Conservation (phyloP, 2,113 vertebrate genomes). For the Osmerus eperlanus region DNA sequence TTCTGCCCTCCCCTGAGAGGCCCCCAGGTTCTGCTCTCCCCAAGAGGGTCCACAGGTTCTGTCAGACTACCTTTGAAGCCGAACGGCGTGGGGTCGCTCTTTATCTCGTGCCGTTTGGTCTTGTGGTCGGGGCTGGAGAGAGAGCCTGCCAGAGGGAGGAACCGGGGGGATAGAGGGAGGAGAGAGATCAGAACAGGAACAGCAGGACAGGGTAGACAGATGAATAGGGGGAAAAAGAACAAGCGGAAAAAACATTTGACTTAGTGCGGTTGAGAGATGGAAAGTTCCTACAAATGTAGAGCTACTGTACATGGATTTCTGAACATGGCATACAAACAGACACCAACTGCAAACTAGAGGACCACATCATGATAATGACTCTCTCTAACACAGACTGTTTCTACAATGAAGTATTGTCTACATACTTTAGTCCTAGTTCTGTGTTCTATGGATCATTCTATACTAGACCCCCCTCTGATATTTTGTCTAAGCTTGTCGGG, state of each 20-base stretch:
- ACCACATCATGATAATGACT: too few relatives aligned
- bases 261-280: too few relatives aligned
- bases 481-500: conserved; percentile 21
- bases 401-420: too few relatives aligned
- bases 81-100: conserved; percentile 95
- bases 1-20: too few relatives aligned
- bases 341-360: too few relatives aligned
- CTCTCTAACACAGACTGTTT: too few relatives aligned
- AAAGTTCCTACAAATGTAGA: too few relatives aligned
- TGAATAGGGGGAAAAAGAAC: not conserved
- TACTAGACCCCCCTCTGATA: not conserved
- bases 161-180: conserved; percentile 48
- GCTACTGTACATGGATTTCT: too few relatives aligned
- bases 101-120: conserved; percentile 89
- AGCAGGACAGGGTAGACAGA: not conserved
- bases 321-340: too few relatives aligned
- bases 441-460: too few relatives aligned
- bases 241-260: too few relatives aligned
- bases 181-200: conserved; percentile 29
- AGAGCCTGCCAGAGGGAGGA: conserved; percentile 77
- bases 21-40: not conserved
- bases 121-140: conserved; percentile 94
- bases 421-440: too few relatives aligned
- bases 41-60: not conserved
- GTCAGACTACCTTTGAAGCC: conserved; percentile 85